Conservation (phyloP, 2,797 vertebrate genomes). For the Tiaroga cobitis region DNA sequence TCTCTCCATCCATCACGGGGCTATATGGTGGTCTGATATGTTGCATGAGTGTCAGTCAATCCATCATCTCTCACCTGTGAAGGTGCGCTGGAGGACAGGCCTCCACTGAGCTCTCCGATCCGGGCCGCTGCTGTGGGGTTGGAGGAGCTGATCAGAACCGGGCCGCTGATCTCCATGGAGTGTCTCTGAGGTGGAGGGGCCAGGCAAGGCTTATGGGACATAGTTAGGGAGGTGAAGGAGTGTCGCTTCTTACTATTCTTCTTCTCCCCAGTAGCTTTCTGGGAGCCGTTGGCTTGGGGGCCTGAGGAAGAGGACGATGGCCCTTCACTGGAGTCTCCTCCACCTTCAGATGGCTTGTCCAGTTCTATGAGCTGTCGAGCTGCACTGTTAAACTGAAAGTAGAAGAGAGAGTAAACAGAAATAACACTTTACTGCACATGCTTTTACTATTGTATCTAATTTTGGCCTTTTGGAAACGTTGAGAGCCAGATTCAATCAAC, state of each 20-base stretch:
- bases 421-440: neutral
- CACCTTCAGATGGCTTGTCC: conserved; percentile 88
- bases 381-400: conserved; percentile 89
- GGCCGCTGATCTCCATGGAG: conserved; percentile 99
- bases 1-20: neutral
- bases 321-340: conserved; percentile 86
- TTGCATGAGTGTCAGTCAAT: neutral
- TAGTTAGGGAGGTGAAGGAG: conserved; percentile 98
- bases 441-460: neutral
- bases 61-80: conserved; percentile 88
- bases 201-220: conserved; percentile 94
- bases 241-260: conserved; percentile 99
- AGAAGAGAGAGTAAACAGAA: conserved; percentile 10
- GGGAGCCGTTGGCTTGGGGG: conserved; percentile 83
- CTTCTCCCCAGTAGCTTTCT: conserved; percentile 88
- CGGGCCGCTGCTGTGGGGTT: conserved; percentile 96
- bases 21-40: neutral
- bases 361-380: conserved; percentile 95
- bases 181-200: conserved; percentile 93
- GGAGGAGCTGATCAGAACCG: conserved; percentile 98
- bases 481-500: neutral
- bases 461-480: neutral
- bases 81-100: conserved; percentile 95
- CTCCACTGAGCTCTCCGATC: conserved; percentile 93
- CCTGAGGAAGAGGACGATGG: conserved; percentile 76